Conservation (phyloP, 2,113 vertebrate species). For the Amphiprion percula region DNA sequence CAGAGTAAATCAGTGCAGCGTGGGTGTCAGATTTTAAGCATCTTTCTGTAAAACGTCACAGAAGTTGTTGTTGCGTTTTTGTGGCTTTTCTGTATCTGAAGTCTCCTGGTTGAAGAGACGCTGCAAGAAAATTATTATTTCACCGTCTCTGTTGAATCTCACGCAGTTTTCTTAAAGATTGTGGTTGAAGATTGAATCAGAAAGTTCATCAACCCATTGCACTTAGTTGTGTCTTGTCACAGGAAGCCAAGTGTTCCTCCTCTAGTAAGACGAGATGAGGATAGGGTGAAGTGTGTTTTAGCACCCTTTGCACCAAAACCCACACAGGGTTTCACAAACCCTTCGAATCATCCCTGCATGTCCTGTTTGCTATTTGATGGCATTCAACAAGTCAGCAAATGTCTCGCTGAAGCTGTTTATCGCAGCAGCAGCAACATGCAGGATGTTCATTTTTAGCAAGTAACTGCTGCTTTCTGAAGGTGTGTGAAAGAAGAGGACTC, state of each 20-base stretch:
- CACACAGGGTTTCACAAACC: slow-evolving; percentile 59
- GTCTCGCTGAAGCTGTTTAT: not conserved
- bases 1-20: not conserved
- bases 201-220: slow-evolving; percentile 3
- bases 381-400: not conserved
- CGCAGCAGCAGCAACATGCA: not conserved
- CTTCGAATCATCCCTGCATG: fast-evolving
- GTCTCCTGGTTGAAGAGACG: fast-evolving
- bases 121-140: not conserved
- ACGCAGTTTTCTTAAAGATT: fast-evolving
- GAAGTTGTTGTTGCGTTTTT: not conserved
- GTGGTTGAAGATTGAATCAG: slow-evolving; percentile 6
- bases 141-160: not conserved
- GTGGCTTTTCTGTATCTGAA: not conserved
- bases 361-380: not conserved
- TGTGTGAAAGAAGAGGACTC: not conserved
- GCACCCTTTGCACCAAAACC: slow-evolving; percentile 70
- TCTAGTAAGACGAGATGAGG: not conserved
- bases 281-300: slow-evolving; percentile 45
- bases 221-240: slow-evolving; percentile 59
- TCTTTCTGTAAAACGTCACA: not conserved
- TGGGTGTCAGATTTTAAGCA: not conserved
- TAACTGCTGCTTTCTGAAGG: not conserved
- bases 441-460: not conserved
- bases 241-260: slow-evolving; percentile 45